Evolutionary conservation across 2,888 invertebrate genomes (phyloP).

Genomic region (Trissolcus brochymenae): DNA sequence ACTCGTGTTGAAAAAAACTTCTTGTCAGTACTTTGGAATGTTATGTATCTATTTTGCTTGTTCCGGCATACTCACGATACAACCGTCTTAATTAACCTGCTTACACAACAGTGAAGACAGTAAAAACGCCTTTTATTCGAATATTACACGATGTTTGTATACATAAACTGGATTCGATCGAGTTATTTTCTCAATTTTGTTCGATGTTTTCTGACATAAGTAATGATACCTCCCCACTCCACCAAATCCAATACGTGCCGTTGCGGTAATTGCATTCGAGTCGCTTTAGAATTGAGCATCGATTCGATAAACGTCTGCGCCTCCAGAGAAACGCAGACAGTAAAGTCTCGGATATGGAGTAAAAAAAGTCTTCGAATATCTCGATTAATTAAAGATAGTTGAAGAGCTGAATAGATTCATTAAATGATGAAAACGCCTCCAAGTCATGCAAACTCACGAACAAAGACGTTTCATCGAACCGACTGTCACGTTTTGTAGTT

Average conservation of each 20-base stretch:
- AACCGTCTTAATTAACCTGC: too few relatives aligned
- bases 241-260: slow-evolving; percentile 39
- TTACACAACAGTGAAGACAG: too few relatives aligned
- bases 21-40: too few relatives aligned
- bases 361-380: slow-evolving; percentile 54
- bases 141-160: slow-evolving; percentile 4
- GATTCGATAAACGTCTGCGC: slow-evolving; percentile 52
- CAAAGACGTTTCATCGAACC: slow-evolving; percentile 39
- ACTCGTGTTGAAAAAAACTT: too few relatives aligned
- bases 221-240: slow-evolving; percentile 38
- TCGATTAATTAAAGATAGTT: slow-evolving; percentile 57
- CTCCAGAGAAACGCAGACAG: slow-evolving; percentile 39
- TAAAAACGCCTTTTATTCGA: slow-evolving; percentile 5
- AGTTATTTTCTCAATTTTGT: slow-evolving; percentile 12
- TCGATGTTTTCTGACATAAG: slow-evolving; percentile 40
- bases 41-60: too few relatives aligned
- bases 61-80: too few relatives aligned
- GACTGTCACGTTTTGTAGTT: slow-evolving; percentile 28
- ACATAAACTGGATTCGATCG: neutral
- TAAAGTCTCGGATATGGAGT: slow-evolving; percentile 44
- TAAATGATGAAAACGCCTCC: slow-evolving; percentile 50
- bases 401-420: slow-evolving; percentile 49
- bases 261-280: slow-evolving; percentile 49
- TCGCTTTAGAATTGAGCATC: slow-evolving; percentile 51
- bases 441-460: slow-evolving; percentile 47